Conservation (phyloP, 2,888 invertebrate species). For the Vannuccia rotundouncinata region DNA sequence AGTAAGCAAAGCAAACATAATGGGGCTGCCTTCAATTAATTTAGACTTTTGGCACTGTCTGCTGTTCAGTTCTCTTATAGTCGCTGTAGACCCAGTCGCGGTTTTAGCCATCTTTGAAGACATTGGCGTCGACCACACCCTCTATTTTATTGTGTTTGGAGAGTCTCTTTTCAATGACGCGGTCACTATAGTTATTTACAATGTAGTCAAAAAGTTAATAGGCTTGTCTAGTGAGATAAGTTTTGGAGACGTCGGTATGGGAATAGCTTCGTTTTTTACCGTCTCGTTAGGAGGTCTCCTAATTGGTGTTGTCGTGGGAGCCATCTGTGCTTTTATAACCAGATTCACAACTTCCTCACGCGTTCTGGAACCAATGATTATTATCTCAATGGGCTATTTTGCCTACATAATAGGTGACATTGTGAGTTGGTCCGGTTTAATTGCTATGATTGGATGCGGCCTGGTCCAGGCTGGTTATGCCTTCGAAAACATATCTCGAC, state of each 20-base stretch:
- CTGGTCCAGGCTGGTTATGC: slow-evolving; percentile 61
- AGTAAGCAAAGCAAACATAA: slow-evolving; percentile 46
- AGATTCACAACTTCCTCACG: slow-evolving; percentile 53
- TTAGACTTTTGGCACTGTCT: slow-evolving; percentile 50
- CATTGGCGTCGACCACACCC: slow-evolving; percentile 61
- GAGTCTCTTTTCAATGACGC: slow-evolving; percentile 62
- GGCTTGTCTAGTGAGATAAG: slow-evolving; percentile 42
- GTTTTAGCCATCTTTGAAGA: slow-evolving; percentile 61
- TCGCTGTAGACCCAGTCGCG: slow-evolving; percentile 63
- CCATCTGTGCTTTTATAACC: slow-evolving; percentile 48
- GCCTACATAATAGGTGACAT: slow-evolving; percentile 60
- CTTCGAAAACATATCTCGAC: slow-evolving; percentile 60
- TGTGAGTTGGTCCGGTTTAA: slow-evolving; percentile 62
- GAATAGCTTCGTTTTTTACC: slow-evolving; percentile 59
- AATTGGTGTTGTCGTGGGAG: slow-evolving; percentile 59
- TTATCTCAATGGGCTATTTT: slow-evolving; percentile 60
- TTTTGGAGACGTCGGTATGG: slow-evolving; percentile 53
- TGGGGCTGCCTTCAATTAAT: slow-evolving; percentile 45
- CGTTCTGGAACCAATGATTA: slow-evolving; percentile 60
- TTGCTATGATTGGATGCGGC: slow-evolving; percentile 61
- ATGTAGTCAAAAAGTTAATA: slow-evolving; percentile 58
- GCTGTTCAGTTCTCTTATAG: slow-evolving; percentile 60
- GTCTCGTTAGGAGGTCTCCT: slow-evolving; percentile 59
- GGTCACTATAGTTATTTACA: slow-evolving; percentile 61
- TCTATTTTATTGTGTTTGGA: slow-evolving; percentile 62